Conservation (phyloP, 2,113 vertebrate genomes). For the Eubucco bourcierii region DNA sequence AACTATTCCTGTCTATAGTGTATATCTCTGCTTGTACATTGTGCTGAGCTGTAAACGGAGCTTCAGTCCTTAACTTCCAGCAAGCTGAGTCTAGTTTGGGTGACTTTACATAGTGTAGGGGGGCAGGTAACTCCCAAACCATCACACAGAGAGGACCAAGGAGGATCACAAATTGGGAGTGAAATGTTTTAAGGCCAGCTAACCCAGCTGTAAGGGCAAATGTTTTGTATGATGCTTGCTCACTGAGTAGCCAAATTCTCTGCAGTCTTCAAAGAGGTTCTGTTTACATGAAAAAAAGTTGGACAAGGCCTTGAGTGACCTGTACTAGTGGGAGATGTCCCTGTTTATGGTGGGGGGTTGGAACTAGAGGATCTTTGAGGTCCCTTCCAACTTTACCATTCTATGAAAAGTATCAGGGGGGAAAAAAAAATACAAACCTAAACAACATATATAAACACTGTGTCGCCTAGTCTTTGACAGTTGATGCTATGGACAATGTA, state of each 20-base stretch:
- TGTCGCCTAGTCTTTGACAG: constrained; percentile 26
- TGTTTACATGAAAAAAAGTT: constrained; percentile 8
- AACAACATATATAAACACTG: neutral
- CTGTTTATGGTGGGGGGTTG: too few species aligned
- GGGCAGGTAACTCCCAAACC: too few species aligned
- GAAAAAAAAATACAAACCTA: neutral
- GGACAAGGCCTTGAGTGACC: too few species aligned
- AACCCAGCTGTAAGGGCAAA: neutral
- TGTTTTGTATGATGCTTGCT: neutral
- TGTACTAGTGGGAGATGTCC: too few species aligned
- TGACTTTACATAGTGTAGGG: too few species aligned
- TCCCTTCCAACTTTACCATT: too few species aligned
- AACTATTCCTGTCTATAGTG: too few species aligned
- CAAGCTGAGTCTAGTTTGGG: too few species aligned
- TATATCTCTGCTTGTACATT: too few species aligned
- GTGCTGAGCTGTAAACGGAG: too few species aligned
- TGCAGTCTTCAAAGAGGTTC: neutral
- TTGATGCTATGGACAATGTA: constrained; percentile 40
- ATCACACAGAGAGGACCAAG: neutral
- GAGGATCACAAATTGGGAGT: neutral
- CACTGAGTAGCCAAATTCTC: neutral
- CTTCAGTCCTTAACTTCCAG: too few species aligned
- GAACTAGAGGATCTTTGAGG: too few species aligned
- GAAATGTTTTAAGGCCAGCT: neutral
- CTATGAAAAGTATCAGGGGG: neutral